phyloP scores from a whole-genome alignment of 2,113 vertebrate genomes.

The Bolborhynchus lineola region DNA sequence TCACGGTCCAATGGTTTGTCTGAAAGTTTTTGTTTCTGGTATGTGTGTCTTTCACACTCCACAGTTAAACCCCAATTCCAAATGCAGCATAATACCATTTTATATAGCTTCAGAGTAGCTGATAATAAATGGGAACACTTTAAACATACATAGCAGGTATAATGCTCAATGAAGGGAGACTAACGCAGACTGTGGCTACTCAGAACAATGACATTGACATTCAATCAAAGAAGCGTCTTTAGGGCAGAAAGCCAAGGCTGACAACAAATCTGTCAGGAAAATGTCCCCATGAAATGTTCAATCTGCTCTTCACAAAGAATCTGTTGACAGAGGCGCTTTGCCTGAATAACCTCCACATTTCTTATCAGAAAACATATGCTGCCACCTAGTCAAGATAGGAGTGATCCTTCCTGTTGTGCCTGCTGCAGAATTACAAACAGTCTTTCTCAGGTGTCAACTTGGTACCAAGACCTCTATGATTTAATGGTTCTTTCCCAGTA shows the following conservation, averaged over 20 bases:
- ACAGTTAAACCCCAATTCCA: background rate
- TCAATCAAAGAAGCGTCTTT: slow-evolving; percentile 21
- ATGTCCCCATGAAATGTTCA: slow-evolving; percentile 64
- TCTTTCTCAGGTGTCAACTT: background rate
- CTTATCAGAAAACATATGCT: slow-evolving; percentile 44
- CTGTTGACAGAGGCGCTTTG: slow-evolving; percentile 47
- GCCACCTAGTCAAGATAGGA: slow-evolving; percentile 22
- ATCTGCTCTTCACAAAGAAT: slow-evolving; percentile 59
- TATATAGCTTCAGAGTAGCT: background rate
- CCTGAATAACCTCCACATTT: slow-evolving; percentile 48
- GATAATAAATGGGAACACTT: background rate
- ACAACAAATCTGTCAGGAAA: slow-evolving; percentile 52
- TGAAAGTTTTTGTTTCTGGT: background rate
- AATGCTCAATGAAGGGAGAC: background rate
- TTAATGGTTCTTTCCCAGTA: background rate
- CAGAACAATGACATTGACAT: slow-evolving; percentile 21
- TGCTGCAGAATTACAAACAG: slow-evolving; percentile 28
- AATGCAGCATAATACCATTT: background rate
- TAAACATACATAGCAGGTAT: background rate
- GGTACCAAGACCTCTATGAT: background rate
- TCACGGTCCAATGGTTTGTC: background rate
- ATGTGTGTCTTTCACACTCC: background rate
- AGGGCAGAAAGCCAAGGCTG: slow-evolving; percentile 38
- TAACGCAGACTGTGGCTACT: background rate
- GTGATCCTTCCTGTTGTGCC: background rate